These are phyloP conservation scores for Euwallacea fornicatus DNA, from an alignment of 1,140 invertebrate species.

Conservation along the genomic window DNA sequence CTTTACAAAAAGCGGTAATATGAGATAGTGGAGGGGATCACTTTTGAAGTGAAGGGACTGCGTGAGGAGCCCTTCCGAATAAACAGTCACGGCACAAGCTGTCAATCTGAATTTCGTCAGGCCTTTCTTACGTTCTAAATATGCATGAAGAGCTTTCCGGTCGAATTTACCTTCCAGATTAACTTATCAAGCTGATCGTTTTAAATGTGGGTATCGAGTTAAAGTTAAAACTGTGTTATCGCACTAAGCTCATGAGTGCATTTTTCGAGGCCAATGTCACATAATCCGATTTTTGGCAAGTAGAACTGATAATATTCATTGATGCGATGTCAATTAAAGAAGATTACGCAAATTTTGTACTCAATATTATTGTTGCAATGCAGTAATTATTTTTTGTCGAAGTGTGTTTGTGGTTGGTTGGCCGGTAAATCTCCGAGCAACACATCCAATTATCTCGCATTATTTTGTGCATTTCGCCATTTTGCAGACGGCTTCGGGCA, in stretches of 20 bases:
- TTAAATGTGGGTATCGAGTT: constrained; percentile 31
- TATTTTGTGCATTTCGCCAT: constrained; percentile 28
- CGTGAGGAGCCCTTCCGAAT: too few relatives aligned
- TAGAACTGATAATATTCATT: too few relatives aligned
- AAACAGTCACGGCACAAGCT: constrained; percentile 1
- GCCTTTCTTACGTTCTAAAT: constrained; percentile 22
- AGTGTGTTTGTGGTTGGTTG: not conserved
- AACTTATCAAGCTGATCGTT: constrained; percentile 27
- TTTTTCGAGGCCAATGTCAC: constrained; percentile 6
- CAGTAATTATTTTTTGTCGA: not conserved
- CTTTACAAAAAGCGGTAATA: too few relatives aligned
- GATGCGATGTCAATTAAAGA: too few relatives aligned
- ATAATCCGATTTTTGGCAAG: constrained; percentile 17
- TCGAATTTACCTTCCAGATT: constrained; percentile 26
- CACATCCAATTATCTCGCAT: constrained; percentile 33
- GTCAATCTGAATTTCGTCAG: constrained; percentile 25
- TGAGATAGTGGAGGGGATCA: too few relatives aligned
- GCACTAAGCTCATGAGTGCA: constrained; percentile 11
- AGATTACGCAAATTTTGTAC: not conserved
- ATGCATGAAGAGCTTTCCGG: constrained; percentile 30
- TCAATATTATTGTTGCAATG: constrained; percentile 1
- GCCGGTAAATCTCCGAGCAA: constrained; percentile 15
- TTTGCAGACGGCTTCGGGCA: constrained; percentile 23
- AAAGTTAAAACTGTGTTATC: constrained; percentile 24
- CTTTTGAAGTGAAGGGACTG: too few relatives aligned